Base-by-base conservation (phyloP, 2,113 vertebrate genomes). In the Neolamprologus toae region DNA sequence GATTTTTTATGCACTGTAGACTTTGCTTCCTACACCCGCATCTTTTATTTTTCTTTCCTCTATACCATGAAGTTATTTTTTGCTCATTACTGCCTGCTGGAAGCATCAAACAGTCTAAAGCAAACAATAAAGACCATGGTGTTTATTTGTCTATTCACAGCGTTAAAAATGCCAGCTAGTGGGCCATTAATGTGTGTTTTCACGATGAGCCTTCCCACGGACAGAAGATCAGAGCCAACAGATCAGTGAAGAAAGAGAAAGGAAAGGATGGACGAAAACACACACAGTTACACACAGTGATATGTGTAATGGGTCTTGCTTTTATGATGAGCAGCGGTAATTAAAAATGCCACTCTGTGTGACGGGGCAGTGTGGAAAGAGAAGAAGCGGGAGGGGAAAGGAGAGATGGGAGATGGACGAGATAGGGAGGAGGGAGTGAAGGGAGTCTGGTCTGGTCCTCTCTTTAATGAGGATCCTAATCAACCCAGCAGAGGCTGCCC, bases 391-490 rank as follows among this genome's bases (percentile, higher is more conserved):
- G 66, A 19, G 66, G 78, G 35, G 51, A n/a, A 42, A 59, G 61
- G 61, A 35, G 86, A 47, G 80, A 76, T 45, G 90, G 82, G 82
- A 85, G 86, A 89, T 81, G 89, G 90, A 91, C 19, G 9, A 86
- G 86, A 88, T 68, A 13, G 40, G 14, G 53, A 51, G 81, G 73
- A 79, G 73, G 37, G 51, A 19, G 76, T 51, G 23, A 71, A 40
- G 86, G 88, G 88, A 73, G 88, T 90, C 61, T 92, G 92, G 89
- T 93, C 82, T 87, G 90, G 90, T 92, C 92, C 82, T 93, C 80
- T 91, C 89, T 94, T 95, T 95, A 96, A 96, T 96, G 95, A 96
- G 95, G 95, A 94, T 94, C 91, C 94, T 95, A 94, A 96, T 96
- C 94, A 96, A 94, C 87, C 91, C 89, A 87, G 88, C 53, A 49